A percentile compares a stretch with the other conserved stretches of the same genome.
Conservation (phyloP, 2,797 vertebrate genomes). For the Gymnopithys bicolor region DNA sequence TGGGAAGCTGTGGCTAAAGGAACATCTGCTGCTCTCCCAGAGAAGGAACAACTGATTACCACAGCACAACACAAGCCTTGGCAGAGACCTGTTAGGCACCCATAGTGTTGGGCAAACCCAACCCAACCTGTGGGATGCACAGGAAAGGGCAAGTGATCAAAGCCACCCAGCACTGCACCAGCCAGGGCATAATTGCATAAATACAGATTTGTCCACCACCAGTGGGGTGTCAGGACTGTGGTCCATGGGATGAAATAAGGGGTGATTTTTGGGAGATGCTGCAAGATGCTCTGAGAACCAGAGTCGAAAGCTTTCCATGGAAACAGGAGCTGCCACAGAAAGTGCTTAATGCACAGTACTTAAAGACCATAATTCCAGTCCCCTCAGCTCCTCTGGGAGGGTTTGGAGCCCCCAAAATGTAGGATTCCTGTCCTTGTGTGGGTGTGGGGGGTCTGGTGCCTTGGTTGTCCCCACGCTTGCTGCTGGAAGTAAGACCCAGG, state of each 20-base stretch:
- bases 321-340: conserved; percentile 28
- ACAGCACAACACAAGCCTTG: not conserved
- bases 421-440: not conserved
- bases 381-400: not conserved
- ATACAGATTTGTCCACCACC: not conserved
- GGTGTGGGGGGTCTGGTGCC: not conserved
- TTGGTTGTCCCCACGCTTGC: rapidly evolving
- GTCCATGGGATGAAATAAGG: not conserved
- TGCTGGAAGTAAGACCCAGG: not conserved
- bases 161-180: rapidly evolving
- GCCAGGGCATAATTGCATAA: not conserved
- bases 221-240: rapidly evolving
- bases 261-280: not conserved
- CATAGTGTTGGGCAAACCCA: not conserved
- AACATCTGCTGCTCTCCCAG: not conserved
- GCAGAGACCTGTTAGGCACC: not conserved
- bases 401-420: rapidly evolving
- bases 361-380: not conserved
- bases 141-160: not conserved
- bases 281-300: not conserved
- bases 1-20: not conserved
- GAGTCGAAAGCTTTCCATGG: not conserved
- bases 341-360: not conserved
- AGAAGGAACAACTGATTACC: not conserved
- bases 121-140: not conserved